Base-by-base conservation (phyloP, 1,140 invertebrate genomes). In the Sweltsa coloradensis region DNA sequence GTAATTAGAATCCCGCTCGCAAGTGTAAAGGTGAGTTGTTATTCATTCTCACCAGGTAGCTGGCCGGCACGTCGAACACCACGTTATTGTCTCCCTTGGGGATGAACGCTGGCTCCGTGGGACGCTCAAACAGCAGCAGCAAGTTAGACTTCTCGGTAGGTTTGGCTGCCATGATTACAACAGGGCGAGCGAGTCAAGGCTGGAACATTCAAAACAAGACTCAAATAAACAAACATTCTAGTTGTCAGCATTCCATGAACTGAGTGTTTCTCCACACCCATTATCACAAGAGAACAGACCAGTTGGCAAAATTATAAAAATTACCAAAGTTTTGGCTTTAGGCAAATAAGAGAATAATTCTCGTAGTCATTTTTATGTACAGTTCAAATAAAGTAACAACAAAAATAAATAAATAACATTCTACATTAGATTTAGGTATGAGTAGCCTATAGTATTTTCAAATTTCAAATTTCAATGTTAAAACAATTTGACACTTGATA, bases 41-140 rank as follows among this genome's bases (percentile, higher is more conserved):
- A n/a, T n/a, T n/a, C n/a, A n/a, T n/a, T n/a, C 63, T 64, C 56
- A 73, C 71, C 63, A 73, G 54, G 52, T 72, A 72, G 19, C 58
- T 57, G n/a, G 69, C 49, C 2, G 79, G 79, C 18, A 83, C 62
- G 45, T 78, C 70, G 53, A 83, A 78, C 0, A 67, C 66, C 1
- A 70, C 62, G 24, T 74, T 66, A 14, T 19, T 26, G 13, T 74
- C 59, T 29, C 76, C 76, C 61, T 83, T 83, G 1, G 72, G 69
- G 14, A 78, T 72, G 55, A 80, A 80, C 5, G 76, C 65, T 2
- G 83, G 83, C 61, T 88, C 85, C 16, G 71, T 68, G 4, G 84
- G 83, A 7, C 83, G 75, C 60, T 87, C 82, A 63, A 85, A 85
- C 26, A 87, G 18, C 11, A n/a, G 16, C 3, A 46, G 34, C 22